Base-by-base conservation (phyloP, 1,140 invertebrate genomes). In the Reticulitermes speratus region DNA sequence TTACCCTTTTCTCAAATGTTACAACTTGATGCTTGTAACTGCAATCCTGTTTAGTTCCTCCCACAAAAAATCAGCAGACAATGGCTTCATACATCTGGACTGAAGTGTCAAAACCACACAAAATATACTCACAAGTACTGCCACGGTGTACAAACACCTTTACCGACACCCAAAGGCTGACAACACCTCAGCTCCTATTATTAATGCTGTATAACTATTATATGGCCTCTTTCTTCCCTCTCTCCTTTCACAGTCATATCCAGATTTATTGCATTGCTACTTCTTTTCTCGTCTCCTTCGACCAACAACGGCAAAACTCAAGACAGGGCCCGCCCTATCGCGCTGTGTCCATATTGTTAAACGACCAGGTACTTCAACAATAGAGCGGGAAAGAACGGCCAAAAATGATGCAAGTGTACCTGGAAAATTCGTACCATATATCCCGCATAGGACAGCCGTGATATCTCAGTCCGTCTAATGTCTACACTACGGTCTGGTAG, bases 191-290 rank as follows among this genome's bases (percentile, higher is more conserved):
- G 16, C 7, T n/a, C n/a, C n/a, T 25, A 3, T 75, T 75, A 75
- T 75, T 75, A 9, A 6, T 30, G 65, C n/a, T 75, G 65, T 75
- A 30, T 75, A 75, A 75, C 65, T 75, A 75, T 75, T 75, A 75
- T 75, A 75, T 19, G 52, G 30, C 16, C 65, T 75, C 2, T 75
- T 75, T 12, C 7, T n/a, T 25, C 59, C 16, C 21, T 65, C 7
- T 65, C 38, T 38, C 65, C n/a, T 75, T 75, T 75, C n/a, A 30
- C n/a, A 14, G 65, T 2, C 65, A 30, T 30, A 30, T 75, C 65
- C 65, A 75, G 65, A 75, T 75, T 75, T 75, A 75, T 75, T 75
- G n/a, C 65, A 19, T 75, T 75, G 65, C 65, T 75, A 75, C n/a
- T 75, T 75, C 25, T 30, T 55, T 75, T 75, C 65, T 75, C n/a